Evolutionary conservation across 2,888 invertebrate species (phyloP), one percentile per base, ranked within the genome.

Genomic region (Boloria euphrosyne): DNA sequence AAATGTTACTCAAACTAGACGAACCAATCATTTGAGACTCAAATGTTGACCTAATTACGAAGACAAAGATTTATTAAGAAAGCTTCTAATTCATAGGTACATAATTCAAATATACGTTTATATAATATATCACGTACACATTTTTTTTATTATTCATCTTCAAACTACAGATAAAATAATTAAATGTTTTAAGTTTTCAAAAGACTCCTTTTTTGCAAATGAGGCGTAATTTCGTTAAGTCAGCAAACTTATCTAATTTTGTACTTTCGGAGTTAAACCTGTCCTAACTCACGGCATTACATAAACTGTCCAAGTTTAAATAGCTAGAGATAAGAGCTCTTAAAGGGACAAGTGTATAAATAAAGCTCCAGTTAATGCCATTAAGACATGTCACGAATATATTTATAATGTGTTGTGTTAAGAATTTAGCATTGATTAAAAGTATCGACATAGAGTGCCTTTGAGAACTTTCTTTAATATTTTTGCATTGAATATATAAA

Each of bases 231-330:
- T 55, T 51, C 14, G 31, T 31, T 46, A 38, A 49, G 53, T 47
- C 27, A 38, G 13, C 7, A 57, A 66, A 66, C 58, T 66, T 66
- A 54, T 58, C 44, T 27, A 51, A 66, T 57, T 66, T 47, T 50
- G 14, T 31, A 44, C 43, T 57, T 64, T 61, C 46, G 31, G 44
- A 62, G 49, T 62, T 46, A 57, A 66, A 53, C 47, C 55, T 57
- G 58, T 53, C 62, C 57, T 47, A 49, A 49, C 18, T 54, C 17
- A 57, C 52, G 50, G 44, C 46, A 43, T 58, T 52, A 49, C 16
- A 49, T 13, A 46, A 43, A 16, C 46, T 38, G 44, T 57, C 61
- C 47, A 69, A 69, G 57, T 66, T 69, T 66, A 62, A 66, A 68
- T 66, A 62, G 54, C 65, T 55, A 31, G 52, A 64, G 64, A 63